Evolutionary conservation across 2,113 vertebrate species (phyloP).

Genomic region (Syngnathoides biaculeatus): DNA sequence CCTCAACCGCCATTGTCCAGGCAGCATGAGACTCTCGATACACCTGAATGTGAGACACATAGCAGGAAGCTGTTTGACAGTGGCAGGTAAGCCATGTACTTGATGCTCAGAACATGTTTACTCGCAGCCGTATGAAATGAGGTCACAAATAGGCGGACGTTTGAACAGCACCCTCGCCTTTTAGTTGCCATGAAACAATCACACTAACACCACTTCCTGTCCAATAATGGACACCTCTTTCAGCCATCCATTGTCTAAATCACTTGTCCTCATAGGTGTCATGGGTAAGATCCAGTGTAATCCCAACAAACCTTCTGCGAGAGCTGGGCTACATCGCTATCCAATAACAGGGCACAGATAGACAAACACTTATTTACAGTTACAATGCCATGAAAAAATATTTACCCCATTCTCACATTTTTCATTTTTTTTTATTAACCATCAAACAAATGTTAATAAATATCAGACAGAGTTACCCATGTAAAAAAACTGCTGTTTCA

Average conservation of each 20-base stretch:
- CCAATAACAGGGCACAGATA: too few species aligned
- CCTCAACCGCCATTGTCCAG: constrained; percentile 82
- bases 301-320: too few species aligned
- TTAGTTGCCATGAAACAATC: neutral
- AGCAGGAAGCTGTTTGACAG: constrained; percentile 84
- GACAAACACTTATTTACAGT: too few species aligned
- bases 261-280: neutral
- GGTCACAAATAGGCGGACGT: neutral
- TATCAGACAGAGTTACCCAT: too few species aligned
- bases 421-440: too few species aligned
- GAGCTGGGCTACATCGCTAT: too few species aligned
- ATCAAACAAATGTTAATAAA: too few species aligned
- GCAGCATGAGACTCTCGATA: constrained; percentile 89
- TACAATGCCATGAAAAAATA: too few species aligned
- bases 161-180: neutral
- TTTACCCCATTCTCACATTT: too few species aligned
- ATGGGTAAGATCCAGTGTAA: too few species aligned
- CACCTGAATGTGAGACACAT: constrained; percentile 85
- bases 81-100: constrained; percentile 83
- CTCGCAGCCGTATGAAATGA: neutral
- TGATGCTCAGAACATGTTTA: constrained; percentile 43
- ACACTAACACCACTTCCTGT: neutral
- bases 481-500: too few species aligned
- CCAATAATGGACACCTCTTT: neutral
- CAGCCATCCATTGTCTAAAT: neutral